phyloP scores from a whole-genome alignment of 2,797 vertebrate species.

The Dendrocincla tyrannina region DNA sequence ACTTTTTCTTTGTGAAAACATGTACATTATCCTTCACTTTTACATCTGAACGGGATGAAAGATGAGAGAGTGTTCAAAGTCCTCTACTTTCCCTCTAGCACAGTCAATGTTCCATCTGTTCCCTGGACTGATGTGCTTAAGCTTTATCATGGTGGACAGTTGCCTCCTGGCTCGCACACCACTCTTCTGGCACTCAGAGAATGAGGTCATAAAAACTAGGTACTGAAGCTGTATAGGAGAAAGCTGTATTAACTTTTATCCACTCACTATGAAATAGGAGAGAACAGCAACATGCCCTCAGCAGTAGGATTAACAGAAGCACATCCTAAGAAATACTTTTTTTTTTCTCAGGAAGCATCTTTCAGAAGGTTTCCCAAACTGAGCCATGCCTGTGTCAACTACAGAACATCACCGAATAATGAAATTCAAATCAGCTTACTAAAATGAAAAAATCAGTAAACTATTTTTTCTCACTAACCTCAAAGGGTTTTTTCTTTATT shows the following conservation, averaged over 20 bases:
- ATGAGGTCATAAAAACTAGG: not conserved
- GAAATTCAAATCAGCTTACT: not conserved
- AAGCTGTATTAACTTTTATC: not conserved
- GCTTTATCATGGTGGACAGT: slow-evolving; percentile 3
- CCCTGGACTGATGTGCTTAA: not conserved
- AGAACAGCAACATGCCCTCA: not conserved
- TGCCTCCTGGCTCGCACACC: not conserved
- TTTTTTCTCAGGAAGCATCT: not conserved
- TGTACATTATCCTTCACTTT: not conserved
- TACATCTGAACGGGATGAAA: not conserved
- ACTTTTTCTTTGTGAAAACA: not conserved
- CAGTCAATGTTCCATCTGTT: not conserved
- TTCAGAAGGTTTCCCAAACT: not conserved
- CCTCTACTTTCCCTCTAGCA: not conserved
- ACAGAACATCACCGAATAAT: not conserved
- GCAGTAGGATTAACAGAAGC: not conserved
- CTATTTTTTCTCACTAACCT: not conserved
- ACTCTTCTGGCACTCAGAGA: not conserved
- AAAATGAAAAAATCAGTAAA: not conserved
- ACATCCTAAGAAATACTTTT: not conserved
- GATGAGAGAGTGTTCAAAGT: not conserved
- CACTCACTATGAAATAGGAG: not conserved
- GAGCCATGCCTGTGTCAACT: not conserved
- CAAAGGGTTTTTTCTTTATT: not conserved
- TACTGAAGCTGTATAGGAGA: not conserved